A percentile compares a stretch with the other conserved stretches of the same genome.
These are phyloP conservation scores for Periophthalmus modestus DNA, from an alignment of 2,113 vertebrate species.

Conservation along the genomic window DNA sequence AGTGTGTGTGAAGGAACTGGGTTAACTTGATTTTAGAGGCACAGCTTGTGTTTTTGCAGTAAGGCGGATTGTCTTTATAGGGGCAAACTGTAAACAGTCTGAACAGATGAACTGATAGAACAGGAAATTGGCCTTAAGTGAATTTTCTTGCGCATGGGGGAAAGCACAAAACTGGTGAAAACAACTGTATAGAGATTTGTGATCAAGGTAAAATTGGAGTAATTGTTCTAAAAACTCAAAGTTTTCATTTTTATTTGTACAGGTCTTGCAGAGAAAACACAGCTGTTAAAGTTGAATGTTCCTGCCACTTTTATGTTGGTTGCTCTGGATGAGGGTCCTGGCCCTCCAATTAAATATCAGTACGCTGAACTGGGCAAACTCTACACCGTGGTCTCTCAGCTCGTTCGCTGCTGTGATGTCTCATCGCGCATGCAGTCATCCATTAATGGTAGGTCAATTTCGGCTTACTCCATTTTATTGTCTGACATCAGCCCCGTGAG, in stretches of 20 bases:
- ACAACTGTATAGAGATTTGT: neutral
- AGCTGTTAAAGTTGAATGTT: conserved; percentile 94
- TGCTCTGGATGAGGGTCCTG: conserved; percentile 95
- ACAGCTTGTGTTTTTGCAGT: too few species aligned
- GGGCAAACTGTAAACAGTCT: too few species aligned
- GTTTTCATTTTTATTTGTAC: neutral
- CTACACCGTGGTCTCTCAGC: conserved; percentile 96
- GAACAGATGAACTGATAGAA: too few species aligned
- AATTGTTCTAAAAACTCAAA: too few species aligned
- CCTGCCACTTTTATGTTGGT: conserved; percentile 99
- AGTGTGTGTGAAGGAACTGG: too few species aligned
- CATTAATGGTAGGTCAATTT: conserved; percentile 86
- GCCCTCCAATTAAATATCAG: conserved; percentile 99
- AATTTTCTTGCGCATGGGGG: too few species aligned
- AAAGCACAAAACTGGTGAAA: neutral
- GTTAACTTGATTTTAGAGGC: too few species aligned
- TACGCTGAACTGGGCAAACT: conserved; percentile 98
- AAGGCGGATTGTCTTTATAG: too few species aligned
- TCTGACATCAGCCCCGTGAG: conserved; percentile 39
- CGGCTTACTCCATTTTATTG: neutral
- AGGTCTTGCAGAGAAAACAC: conserved; percentile 98
- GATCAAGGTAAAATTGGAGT: too few species aligned
- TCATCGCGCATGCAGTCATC: conserved; percentile 97
- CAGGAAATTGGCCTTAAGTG: neutral
- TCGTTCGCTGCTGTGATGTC: conserved; percentile 98